Base-by-base conservation (phyloP, 2,113 vertebrate species). In the Xenotilapia longispinis region DNA sequence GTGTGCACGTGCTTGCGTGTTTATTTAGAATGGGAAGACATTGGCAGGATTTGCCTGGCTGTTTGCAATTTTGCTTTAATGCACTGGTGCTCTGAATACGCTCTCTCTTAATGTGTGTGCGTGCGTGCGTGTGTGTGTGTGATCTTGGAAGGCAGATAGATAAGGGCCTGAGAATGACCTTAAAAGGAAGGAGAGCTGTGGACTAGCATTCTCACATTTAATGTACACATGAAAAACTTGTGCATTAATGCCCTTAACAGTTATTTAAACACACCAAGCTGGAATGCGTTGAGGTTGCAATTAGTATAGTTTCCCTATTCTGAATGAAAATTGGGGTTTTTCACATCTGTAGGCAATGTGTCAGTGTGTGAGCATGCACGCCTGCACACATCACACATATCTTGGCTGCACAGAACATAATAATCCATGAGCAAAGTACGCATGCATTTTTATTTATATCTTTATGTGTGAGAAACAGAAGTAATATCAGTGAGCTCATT, bases 151-250 rank as follows among this genome's bases (percentile, higher is more conserved):
- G 80, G 42, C 81, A 73, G 65, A 51, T 45, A 84, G 57, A 88
- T 68, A 80, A 92, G 79, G 83, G 85, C 87, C 84, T 84, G 93
- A 90, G 81, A 94, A 95, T 95, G 88, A 81, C 96, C 96, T 95
- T 96, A 96, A 95, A 96, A 96, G 96, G 92, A 95, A 97, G 84
- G 87, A 81, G 86, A 89, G 83, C 84, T 80, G 65, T 84, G 87
- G 84, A 88, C 84, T 83, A 82, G 80, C 81, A 89, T 92, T 83
- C 87, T 87, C 86, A 92, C 87, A 87, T 85, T 87, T 84, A 90
- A 91, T 88, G 85, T 84, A 80, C 75, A 86, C 79, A 81, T 49
- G 31, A 73, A 81, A 86, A 33, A 19, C 63, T 33, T 17, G 51
- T 65, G 51, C 11, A 19, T 88, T 88, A 63, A 91, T 80, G 73